phyloP scores from a whole-genome alignment of 1,140 invertebrate genomes.

The Neodiprion fabricii region DNA sequence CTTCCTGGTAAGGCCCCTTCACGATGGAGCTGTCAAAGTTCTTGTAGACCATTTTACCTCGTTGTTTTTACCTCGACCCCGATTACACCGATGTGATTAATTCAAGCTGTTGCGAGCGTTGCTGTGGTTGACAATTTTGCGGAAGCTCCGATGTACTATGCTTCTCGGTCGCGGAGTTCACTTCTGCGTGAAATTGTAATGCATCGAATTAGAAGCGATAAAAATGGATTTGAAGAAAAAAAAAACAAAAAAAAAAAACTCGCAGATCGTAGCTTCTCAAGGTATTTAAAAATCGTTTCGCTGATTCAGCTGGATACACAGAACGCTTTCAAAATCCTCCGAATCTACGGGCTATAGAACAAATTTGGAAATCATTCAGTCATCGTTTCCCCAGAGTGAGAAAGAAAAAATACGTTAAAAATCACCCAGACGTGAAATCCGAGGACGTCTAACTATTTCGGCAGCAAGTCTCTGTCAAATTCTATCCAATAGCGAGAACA shows the following conservation, averaged over 20 bases:
- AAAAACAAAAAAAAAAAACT: neutral
- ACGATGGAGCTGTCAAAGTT: slow-evolving; percentile 30
- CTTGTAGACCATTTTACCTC: slow-evolving; percentile 43
- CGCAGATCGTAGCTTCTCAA: neutral
- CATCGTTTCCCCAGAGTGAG: neutral
- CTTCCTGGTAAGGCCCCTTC: slow-evolving; percentile 44
- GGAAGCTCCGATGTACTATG: neutral
- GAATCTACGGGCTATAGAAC: neutral
- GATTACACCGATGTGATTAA: neutral
- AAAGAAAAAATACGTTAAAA: too few species aligned
- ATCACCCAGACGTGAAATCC: too few species aligned
- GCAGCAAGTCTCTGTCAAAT: neutral
- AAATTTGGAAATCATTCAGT: neutral
- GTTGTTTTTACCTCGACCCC: slow-evolving; percentile 1
- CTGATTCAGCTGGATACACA: too few species aligned
- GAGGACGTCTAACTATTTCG: too few species aligned
- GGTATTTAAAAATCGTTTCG: too few species aligned
- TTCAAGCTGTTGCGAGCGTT: neutral
- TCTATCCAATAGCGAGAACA: too few species aligned
- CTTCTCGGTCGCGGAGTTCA: neutral
- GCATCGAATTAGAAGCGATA: too few species aligned
- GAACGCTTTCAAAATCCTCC: neutral
- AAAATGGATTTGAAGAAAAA: too few species aligned
- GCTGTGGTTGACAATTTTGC: neutral
- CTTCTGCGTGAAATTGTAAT: neutral